Evolutionary conservation across 2,797 vertebrate genomes (phyloP), one percentile per base, ranked within the genome.

Genomic region (Sebastes kiyomatsui): DNA sequence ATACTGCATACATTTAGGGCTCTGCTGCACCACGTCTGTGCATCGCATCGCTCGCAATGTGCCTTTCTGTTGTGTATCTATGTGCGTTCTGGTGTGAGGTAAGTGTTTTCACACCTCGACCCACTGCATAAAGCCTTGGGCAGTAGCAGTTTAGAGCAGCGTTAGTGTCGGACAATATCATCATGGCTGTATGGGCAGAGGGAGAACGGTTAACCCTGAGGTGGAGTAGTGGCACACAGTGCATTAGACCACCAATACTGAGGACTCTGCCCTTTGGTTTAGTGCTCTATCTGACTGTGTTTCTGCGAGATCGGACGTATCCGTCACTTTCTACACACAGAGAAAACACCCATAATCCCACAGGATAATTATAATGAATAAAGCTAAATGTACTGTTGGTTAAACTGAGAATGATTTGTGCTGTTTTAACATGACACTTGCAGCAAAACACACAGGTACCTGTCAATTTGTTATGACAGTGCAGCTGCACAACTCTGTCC

Each of bases 141-240:
- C 75, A 23, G 62, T 3, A 22, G 75, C 90, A 67, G 85, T 89
- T 49, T 80, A 87, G 69, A 85, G 78, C 74, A 10, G 70, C 72
- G 75, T 89, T 84, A 84, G 79, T 69, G 81, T 76, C 67, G 14
- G 79, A 90, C 87, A 72, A 82, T 82, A 87, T 90, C 81, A 76
- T 35, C 55, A 70, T 22, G 76, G 82, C 79, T 80, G 75, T 32
- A 85, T 59, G 42, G 69, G 56, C 77, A 52, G 67, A 67, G 74
- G 54, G 83, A 80, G 62, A 77, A 61, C 75, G 64, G 83, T 80
- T 81, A 71, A 86, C 61, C 82, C 86, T 55, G 84, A 79, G 88
- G 84, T 80, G 65, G 38, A 81, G 80, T 7, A 4, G 61, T 60
- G 73, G 80, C 80, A 78, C 76, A 49, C 65, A 73, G 66, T 73